Evolutionary conservation across 2,113 vertebrate species (phyloP).

Genomic region (Zootoca vivipara): DNA sequence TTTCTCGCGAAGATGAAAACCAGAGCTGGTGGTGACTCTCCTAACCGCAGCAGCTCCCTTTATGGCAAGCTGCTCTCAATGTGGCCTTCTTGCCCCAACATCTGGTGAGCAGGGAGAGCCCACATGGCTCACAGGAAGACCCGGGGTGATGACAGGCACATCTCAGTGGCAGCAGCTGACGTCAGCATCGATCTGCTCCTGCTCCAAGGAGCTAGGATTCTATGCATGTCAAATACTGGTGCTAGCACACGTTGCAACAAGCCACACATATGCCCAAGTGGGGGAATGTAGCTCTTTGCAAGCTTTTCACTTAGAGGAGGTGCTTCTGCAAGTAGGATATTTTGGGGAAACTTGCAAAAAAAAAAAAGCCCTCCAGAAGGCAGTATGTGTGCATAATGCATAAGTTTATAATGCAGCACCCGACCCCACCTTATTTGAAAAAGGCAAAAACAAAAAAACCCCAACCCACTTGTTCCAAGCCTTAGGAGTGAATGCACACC

Average conservation of each 20-base stretch:
- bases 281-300: fast-evolving
- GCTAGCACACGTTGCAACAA: neutral
- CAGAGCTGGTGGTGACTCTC: fast-evolving
- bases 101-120: neutral
- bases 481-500: too few species aligned
- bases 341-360: fast-evolving
- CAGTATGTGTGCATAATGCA: neutral
- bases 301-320: fast-evolving
- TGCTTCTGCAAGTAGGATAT: fast-evolving
- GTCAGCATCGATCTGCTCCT: fast-evolving
- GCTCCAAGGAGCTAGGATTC: neutral
- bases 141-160: neutral
- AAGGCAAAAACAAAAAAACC: too few species aligned
- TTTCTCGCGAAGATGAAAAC: neutral
- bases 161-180: neutral
- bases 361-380: too few species aligned
- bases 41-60: neutral
- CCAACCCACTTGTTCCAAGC: too few species aligned
- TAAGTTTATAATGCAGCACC: too few species aligned
- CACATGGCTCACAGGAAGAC: neutral
- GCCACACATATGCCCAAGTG: neutral
- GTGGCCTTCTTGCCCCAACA: neutral
- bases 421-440: too few species aligned
- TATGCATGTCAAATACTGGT: fast-evolving
- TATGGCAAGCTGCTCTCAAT: neutral